These are phyloP conservation scores for Tamias sibiricus DNA, from an alignment of 2,113 vertebrate genomes.

Conservation along the genomic window DNA sequence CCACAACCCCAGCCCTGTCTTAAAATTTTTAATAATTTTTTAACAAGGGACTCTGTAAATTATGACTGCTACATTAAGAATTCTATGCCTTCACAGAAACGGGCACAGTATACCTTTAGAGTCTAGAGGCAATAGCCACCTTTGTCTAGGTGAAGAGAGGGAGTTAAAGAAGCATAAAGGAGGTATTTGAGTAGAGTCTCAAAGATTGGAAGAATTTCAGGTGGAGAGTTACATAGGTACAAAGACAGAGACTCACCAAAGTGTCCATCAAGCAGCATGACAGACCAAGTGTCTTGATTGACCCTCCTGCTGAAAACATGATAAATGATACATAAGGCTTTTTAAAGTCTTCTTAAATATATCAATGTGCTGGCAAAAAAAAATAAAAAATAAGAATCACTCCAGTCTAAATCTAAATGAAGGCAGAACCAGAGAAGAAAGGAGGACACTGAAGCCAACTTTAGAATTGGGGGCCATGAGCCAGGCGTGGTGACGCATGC, in stretches of 20 bases:
- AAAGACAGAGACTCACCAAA: conserved; percentile 28
- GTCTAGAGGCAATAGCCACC: neutral
- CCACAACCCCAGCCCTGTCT: too few relatives aligned
- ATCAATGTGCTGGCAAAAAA: conserved; percentile 54
- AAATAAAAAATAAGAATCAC: conserved; percentile 44
- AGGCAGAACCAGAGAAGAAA: conserved; percentile 42
- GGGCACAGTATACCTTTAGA: neutral
- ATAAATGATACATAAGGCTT: neutral
- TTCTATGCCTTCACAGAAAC: neutral
- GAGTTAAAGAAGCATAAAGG: neutral
- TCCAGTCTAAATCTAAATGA: conserved; percentile 28
- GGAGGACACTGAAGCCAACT: neutral
- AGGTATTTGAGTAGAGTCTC: neutral
- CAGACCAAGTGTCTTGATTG: neutral
- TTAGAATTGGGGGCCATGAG: neutral
- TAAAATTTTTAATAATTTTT: conserved; percentile 53
- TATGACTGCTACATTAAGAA: neutral
- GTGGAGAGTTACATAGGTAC: neutral
- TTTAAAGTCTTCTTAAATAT: conserved; percentile 53
- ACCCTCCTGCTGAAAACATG: conserved; percentile 32
- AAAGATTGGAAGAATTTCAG: neutral
- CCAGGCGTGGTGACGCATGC: too few relatives aligned
- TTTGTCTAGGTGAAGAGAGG: neutral
- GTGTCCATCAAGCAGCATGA: neutral
- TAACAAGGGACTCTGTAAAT: neutral